Evolutionary conservation across 92 coral and sea anemone genomes (phyloP).

Genomic region (Zoanthus sansibaricus): DNA sequence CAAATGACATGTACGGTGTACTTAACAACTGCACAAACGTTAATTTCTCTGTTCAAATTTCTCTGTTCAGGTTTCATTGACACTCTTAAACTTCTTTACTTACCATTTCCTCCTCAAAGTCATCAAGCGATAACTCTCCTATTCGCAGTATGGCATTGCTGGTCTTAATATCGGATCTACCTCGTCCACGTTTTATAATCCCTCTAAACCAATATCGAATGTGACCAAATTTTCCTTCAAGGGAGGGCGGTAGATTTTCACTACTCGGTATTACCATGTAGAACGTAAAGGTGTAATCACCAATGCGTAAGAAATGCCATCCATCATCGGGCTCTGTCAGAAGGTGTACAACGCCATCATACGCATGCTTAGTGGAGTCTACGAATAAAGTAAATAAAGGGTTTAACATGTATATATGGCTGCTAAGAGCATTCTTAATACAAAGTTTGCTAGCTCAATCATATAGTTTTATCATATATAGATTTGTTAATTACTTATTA

Average conservation of each 20-base stretch:
- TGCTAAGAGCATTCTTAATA: too few species aligned
- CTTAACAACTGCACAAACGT: too few species aligned
- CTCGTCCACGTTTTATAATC: conserved; percentile 66
- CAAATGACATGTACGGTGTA: too few species aligned
- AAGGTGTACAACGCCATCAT: background rate
- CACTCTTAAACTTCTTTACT: background rate
- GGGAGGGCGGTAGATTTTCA: conserved; percentile 78
- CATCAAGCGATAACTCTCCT: conserved; percentile 66
- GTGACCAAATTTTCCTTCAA: conserved; percentile 71
- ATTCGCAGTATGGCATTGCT: conserved; percentile 52
- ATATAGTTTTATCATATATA: too few species aligned
- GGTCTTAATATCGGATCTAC: conserved; percentile 67
- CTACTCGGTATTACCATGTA: conserved; percentile 69
- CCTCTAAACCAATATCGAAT: conserved; percentile 78
- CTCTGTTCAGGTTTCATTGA: background rate
- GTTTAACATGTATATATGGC: background rate
- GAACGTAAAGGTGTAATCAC: conserved; percentile 67
- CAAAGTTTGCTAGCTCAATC: too few species aligned
- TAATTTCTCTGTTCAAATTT: too few species aligned
- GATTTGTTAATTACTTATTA: too few species aligned
- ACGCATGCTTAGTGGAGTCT: background rate
- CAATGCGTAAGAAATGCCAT: conserved; percentile 6
- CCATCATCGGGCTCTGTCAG: background rate
- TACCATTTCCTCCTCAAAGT: conserved; percentile 62
- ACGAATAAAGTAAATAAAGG: background rate